Conservation (phyloP, 2,113 vertebrate species). For the Gavia stellata region DNA sequence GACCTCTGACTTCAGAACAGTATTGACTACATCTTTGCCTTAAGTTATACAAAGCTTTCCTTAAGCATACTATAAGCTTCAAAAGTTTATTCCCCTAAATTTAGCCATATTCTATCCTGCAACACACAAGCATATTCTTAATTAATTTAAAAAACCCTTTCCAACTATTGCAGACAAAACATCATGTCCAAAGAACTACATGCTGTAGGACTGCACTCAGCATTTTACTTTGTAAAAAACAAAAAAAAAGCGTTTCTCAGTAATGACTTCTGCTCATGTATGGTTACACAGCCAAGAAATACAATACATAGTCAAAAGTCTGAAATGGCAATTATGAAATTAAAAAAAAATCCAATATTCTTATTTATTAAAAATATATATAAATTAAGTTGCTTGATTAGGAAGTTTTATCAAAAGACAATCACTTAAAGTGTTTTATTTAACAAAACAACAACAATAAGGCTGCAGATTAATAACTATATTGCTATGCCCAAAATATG, state of each 20-base stretch:
- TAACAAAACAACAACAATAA: neutral
- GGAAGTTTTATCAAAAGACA: neutral
- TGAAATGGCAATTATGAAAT: neutral
- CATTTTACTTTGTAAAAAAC: neutral
- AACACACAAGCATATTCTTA: neutral
- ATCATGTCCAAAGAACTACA: neutral
- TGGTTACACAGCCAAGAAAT: neutral
- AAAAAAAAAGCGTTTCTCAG: neutral
- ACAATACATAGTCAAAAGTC: neutral
- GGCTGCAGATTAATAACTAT: neutral
- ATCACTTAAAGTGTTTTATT: neutral
- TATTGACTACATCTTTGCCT: rapidly evolving
- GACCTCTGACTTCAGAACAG: neutral
- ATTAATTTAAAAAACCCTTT: neutral
- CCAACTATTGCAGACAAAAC: neutral
- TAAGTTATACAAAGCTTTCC: neutral
- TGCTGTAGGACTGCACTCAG: neutral
- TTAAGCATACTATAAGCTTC: neutral
- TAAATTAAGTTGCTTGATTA: neutral
- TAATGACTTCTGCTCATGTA: neutral
- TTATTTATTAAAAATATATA: neutral
- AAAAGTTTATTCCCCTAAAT: neutral
- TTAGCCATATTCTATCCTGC: neutral
- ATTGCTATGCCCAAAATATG: neutral
- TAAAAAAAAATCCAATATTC: neutral